phyloP scores from a whole-genome alignment of 2,113 vertebrate genomes.

The Microcebus jonahi region DNA sequence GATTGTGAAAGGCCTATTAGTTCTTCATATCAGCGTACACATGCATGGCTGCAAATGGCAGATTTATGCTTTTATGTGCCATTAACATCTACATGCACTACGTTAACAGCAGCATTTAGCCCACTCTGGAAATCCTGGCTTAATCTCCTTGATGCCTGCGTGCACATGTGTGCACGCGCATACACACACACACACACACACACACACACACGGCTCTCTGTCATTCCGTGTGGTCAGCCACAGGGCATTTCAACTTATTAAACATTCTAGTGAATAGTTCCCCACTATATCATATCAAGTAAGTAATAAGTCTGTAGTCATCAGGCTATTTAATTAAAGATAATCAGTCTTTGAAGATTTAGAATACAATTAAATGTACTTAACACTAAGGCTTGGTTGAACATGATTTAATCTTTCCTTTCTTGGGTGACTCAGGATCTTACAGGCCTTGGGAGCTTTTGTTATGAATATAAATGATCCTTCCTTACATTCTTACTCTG shows the following conservation, averaged over 20 bases:
- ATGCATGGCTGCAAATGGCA: constrained; percentile 11
- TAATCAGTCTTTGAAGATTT: constrained; percentile 67
- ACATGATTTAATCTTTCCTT: constrained; percentile 72
- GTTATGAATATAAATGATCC: constrained; percentile 45
- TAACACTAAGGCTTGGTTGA: constrained; percentile 59
- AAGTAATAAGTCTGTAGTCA: constrained; percentile 47
- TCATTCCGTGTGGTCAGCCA: not conserved
- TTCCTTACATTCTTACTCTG: not conserved
- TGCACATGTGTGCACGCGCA: too few relatives aligned
- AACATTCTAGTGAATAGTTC: constrained; percentile 28
- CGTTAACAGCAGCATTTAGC: constrained; percentile 36
- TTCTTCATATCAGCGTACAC: constrained; percentile 54
- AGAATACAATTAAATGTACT: constrained; percentile 65
- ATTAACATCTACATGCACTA: constrained; percentile 18
- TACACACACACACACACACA: not conserved
- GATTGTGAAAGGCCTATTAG: constrained; percentile 62
- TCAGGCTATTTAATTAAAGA: constrained; percentile 69
- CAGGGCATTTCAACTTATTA: constrained; percentile 49
- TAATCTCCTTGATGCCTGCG: not conserved
- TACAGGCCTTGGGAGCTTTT: constrained; percentile 19
- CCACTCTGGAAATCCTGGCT: not conserved
- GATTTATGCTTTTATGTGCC: constrained; percentile 55
- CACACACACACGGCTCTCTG: not conserved
- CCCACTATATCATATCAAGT: constrained; percentile 54
- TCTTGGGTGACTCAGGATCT: constrained; percentile 59